Conservation (phyloP, 2,888 invertebrate species). For the Entomobrya proxima region DNA sequence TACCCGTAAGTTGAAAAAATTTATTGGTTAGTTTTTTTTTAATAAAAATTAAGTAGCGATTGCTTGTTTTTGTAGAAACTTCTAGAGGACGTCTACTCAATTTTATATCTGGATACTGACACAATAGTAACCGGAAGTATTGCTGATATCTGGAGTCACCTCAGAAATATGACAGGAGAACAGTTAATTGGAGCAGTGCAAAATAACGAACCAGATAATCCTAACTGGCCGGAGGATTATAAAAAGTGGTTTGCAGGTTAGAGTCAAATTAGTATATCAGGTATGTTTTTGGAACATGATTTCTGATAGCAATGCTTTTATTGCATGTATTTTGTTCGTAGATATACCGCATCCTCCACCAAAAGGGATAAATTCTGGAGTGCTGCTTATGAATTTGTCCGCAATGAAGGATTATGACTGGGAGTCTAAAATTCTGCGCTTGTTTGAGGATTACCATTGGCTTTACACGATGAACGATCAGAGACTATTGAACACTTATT, state of each 20-base stretch:
- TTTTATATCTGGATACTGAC: constrained; percentile 11
- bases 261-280: too few species aligned
- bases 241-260: not conserved
- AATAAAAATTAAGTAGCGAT: not conserved
- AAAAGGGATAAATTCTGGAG: constrained; percentile 30
- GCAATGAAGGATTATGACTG: constrained; percentile 27
- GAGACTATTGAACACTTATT: not conserved
- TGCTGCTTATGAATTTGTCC: constrained; percentile 35
- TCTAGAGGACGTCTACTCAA: not conserved
- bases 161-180: not conserved
- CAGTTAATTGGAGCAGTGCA: not conserved
- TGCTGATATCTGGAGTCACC: not conserved
- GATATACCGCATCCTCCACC: constrained; percentile 4
- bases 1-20: not conserved
- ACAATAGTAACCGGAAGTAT: constrained; percentile 31
- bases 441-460: not conserved
- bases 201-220: not conserved
- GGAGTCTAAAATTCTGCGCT: not conserved
- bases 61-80: not conserved
- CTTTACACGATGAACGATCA: not conserved
- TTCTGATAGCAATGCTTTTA: too few species aligned
- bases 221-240: not conserved
- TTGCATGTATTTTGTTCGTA: not conserved
- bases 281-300: too few species aligned
- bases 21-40: not conserved